phyloP scores from a whole-genome alignment of 1,140 invertebrate genomes.

The Berghia stephanieae region DNA sequence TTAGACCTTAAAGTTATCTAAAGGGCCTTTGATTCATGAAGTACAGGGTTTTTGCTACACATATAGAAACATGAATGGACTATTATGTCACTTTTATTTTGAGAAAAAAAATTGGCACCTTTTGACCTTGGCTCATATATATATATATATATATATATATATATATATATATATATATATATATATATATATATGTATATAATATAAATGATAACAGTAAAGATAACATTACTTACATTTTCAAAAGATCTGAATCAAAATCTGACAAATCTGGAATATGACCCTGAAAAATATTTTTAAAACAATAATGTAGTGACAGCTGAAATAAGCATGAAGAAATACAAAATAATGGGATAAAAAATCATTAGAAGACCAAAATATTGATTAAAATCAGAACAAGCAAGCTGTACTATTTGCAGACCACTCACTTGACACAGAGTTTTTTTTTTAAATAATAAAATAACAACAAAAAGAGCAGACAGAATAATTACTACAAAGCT shows the following conservation, averaged over 20 bases:
- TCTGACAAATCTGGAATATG: constrained; percentile 66
- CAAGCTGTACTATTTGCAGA: not conserved
- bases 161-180: not conserved
- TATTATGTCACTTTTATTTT: no score
- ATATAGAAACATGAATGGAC: no score
- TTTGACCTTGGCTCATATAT: no score
- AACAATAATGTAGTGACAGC: not conserved
- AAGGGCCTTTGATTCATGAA: no score
- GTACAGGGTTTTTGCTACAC: no score
- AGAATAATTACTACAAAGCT: no score
- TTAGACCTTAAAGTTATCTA: no score
- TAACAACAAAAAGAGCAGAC: no score
- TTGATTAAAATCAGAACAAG: not conserved
- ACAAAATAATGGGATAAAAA: not conserved
- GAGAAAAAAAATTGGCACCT: no score
- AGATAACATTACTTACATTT: constrained; percentile 75
- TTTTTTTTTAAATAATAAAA: not conserved
- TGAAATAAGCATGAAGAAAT: not conserved
- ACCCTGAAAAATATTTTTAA: constrained; percentile 11
- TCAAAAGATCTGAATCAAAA: constrained; percentile 68
- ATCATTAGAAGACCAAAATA: not conserved
- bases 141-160: not conserved
- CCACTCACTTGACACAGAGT: constrained; percentile 19
- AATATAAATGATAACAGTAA: no score
- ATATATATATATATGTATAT: no score